A percentile compares a stretch with the other conserved stretches of the same genome.
These are phyloP conservation scores for Sepioteuthis lessoniana DNA, from an alignment of 2,888 invertebrate species.

Conservation along the genomic window DNA sequence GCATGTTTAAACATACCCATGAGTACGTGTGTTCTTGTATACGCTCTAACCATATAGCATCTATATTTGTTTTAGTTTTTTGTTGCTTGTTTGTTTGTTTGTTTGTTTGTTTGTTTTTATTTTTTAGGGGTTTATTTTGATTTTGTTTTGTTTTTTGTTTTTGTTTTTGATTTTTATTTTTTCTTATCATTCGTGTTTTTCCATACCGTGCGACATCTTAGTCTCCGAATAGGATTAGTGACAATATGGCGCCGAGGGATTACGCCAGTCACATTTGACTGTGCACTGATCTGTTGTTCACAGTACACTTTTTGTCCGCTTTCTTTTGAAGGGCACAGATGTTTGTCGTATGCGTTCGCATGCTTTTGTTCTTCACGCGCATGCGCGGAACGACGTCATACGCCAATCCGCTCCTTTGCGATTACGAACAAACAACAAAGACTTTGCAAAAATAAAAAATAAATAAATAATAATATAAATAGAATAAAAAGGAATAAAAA, in stretches of 20 bases:
- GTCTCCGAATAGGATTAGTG: conserved; percentile 33
- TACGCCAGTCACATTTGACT: conserved; percentile 33
- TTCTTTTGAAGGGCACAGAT: neutral
- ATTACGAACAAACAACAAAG: conserved; percentile 33
- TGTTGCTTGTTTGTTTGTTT: neutral
- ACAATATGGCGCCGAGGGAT: conserved; percentile 33
- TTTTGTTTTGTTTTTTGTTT: neutral
- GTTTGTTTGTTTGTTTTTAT: neutral
- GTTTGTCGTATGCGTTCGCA: conserved; percentile 3
- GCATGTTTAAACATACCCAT: too few species aligned
- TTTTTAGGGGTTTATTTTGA: neutral
- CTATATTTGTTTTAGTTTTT: too few species aligned
- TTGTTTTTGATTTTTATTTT: neutral
- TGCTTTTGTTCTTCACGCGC: conserved; percentile 33
- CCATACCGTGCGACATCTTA: conserved; percentile 33
- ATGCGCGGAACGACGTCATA: conserved; percentile 17
- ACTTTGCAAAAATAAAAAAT: neutral
- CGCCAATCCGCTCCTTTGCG: neutral
- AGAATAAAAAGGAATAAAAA: too few species aligned
- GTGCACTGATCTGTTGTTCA: conserved; percentile 6
- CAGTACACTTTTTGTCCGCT: conserved; percentile 2
- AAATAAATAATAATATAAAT: too few species aligned
- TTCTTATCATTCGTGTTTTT: neutral
- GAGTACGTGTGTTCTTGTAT: too few species aligned
- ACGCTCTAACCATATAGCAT: too few species aligned